Base-by-base conservation (phyloP, 2,797 vertebrate genomes). In the Lithobates pipiens region DNA sequence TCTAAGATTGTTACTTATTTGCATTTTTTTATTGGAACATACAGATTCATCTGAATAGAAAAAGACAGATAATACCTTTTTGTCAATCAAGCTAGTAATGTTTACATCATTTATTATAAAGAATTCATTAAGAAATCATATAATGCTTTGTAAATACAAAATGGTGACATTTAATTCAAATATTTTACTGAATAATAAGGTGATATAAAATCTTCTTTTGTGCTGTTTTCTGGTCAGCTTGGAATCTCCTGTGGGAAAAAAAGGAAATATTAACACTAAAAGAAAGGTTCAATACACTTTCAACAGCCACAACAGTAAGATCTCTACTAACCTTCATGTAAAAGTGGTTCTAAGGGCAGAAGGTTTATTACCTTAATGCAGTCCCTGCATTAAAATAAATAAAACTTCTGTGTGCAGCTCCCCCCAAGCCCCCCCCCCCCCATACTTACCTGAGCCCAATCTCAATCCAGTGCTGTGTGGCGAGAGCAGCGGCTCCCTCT, bases 101-200 rank as follows among this genome's bases (percentile, higher is more conserved):
- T 50, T 27, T n/a, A 25, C 23, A n/a, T 25, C 8, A 10, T 57
- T 81, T 21, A 61, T 61, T 57, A 72, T 61, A 73, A 72, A 27
- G 21, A 80, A 71, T 71, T n/a, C 42, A 57, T 34, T 76, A 10
- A 50, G 29, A 76, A 15, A 74, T 70, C 5, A 54, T 72, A 42
- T 1, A 80, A 71, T 57, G 32, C 5, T 61, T 80, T 39, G 13
- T n/a, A 36, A n/a, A 54, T 57, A 71, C 46, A 80, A 71, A 46
- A 54, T 50, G 3, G 50, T 27, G n/a, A 27, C 71, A 25, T 25
- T 67, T 15, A 1, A 36, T 36, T 61, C 50, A 72, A 39, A 63
- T 72, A 23, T 50, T 44, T 74, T 11, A 42, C 21, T 42, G 71
- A n/a, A 18, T 21, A 6, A 57, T 61, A 25, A 13, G 32, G 10